Percentiles rank a stretch among this genome's conserved stretches.
phyloP scores from a whole-genome alignment of 2,113 vertebrate species.

The Tenrec ecaudatus region DNA sequence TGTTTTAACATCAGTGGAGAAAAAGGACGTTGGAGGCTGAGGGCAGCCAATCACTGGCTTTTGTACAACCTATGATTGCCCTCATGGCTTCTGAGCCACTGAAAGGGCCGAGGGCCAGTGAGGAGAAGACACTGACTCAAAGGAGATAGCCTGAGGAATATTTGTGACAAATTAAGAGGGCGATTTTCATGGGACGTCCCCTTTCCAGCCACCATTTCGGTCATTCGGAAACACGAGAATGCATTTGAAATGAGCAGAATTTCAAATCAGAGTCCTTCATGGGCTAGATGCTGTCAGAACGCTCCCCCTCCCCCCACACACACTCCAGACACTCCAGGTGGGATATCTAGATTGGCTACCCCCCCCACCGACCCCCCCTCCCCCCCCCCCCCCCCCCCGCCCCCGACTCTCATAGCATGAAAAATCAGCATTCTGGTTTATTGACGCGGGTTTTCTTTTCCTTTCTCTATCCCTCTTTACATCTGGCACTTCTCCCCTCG shows the following conservation, averaged over 20 bases:
- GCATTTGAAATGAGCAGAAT: not conserved
- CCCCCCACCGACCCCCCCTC: not conserved
- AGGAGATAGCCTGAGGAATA: not conserved
- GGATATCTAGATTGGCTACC: not conserved
- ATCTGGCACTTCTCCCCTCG: constrained; percentile 47
- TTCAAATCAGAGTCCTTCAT: not conserved
- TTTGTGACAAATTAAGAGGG: not conserved
- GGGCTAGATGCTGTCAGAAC: not conserved
- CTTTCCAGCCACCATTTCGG: not conserved
- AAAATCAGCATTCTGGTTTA: constrained; percentile 15
- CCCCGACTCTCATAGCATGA: not conserved
- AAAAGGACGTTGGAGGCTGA: not conserved
- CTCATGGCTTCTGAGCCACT: not conserved
- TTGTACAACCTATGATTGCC: not conserved
- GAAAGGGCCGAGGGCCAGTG: not conserved
- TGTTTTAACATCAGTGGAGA: not conserved
- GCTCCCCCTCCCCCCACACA: too few relatives aligned
- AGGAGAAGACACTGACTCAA: not conserved
- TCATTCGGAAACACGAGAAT: constrained; percentile 24
- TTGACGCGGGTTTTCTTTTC: constrained; percentile 68
- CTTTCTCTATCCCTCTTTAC: constrained; percentile 59
- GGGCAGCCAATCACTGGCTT: not conserved
- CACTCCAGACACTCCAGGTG: not conserved
- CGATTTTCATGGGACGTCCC: not conserved
- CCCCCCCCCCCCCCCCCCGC: too few relatives aligned